Evolutionary conservation across 1,140 invertebrate species (phyloP).

Genomic region (Ceratina australensis): DNA sequence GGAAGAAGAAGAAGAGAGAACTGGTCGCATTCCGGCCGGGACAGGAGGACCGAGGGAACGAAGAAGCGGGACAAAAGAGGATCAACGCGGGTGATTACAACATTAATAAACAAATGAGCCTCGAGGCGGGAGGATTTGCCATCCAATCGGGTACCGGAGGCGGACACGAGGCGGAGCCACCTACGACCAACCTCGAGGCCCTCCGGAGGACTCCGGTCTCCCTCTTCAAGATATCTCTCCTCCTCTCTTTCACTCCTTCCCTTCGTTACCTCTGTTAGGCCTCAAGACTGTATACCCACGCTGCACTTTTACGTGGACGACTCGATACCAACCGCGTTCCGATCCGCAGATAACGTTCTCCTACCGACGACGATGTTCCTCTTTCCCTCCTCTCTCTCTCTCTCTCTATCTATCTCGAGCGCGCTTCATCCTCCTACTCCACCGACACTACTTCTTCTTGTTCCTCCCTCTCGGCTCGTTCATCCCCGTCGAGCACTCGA

Average conservation of each 20-base stretch:
- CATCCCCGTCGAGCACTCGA: neutral
- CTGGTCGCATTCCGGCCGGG: conserved; percentile 75
- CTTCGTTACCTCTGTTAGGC: conserved; percentile 10
- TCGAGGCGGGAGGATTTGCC: conserved; percentile 72
- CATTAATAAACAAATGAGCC: conserved; percentile 81
- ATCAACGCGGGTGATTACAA: conserved; percentile 78
- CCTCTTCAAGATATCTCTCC: conserved; percentile 56
- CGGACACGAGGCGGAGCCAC: conserved; percentile 73
- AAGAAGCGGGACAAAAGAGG: conserved; percentile 76
- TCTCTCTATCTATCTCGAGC: too few relatives aligned
- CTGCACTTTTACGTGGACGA: conserved; percentile 57
- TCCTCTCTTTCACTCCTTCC: conserved; percentile 25
- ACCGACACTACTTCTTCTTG: neutral
- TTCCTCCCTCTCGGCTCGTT: neutral
- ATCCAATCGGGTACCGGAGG: conserved; percentile 74
- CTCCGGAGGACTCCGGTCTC: conserved; percentile 56
- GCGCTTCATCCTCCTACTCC: neutral
- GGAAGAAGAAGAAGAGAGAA: conserved; percentile 69
- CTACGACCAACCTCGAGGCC: conserved; percentile 71
- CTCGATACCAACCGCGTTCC: conserved; percentile 44
- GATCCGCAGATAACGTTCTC: conserved; percentile 52
- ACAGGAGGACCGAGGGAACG: conserved; percentile 61
- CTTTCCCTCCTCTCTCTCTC: neutral
- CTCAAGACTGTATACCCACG: conserved; percentile 12
- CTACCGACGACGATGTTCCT: conserved; percentile 11